phyloP scores from a whole-genome alignment of 2,113 vertebrate species.

The Apteryx mantelli region DNA sequence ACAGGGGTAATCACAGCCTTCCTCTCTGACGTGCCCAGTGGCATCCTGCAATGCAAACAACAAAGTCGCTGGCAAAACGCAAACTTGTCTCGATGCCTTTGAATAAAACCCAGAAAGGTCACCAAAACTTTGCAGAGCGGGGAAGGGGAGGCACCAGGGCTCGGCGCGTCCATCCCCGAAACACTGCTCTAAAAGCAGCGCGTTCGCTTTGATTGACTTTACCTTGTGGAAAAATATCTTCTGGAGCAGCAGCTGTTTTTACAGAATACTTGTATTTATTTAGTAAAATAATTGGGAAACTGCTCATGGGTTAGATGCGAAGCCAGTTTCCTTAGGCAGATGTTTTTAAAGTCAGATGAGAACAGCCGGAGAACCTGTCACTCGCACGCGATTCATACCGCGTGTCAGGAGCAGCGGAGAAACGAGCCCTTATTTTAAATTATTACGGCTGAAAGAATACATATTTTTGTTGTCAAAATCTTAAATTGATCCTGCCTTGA shows the following conservation, averaged over 20 bases:
- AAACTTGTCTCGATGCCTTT: neutral
- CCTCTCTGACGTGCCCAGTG: accelerated
- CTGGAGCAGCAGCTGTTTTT: neutral
- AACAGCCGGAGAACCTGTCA: slow-evolving; percentile 28
- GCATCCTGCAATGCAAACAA: neutral
- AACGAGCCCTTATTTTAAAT: slow-evolving; percentile 5
- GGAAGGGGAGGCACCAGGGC: too few species aligned
- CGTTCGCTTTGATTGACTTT: neutral
- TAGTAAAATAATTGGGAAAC: neutral
- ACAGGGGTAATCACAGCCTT: neutral
- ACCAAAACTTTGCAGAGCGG: too few species aligned
- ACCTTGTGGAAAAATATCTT: neutral
- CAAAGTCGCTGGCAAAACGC: neutral
- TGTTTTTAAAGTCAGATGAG: neutral
- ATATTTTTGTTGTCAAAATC: slow-evolving; percentile 11
- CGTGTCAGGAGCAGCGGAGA: neutral
- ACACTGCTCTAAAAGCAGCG: neutral
- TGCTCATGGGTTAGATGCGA: neutral
- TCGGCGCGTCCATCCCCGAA: neutral
- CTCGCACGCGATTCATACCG: neutral
- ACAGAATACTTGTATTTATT: neutral
- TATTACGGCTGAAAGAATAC: neutral
- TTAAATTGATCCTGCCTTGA: neutral
- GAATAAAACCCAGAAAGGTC: accelerated
- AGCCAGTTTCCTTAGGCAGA: neutral